phyloP scores from a whole-genome alignment of 2,797 vertebrate species.

The Melanotaenia trifasciata region DNA sequence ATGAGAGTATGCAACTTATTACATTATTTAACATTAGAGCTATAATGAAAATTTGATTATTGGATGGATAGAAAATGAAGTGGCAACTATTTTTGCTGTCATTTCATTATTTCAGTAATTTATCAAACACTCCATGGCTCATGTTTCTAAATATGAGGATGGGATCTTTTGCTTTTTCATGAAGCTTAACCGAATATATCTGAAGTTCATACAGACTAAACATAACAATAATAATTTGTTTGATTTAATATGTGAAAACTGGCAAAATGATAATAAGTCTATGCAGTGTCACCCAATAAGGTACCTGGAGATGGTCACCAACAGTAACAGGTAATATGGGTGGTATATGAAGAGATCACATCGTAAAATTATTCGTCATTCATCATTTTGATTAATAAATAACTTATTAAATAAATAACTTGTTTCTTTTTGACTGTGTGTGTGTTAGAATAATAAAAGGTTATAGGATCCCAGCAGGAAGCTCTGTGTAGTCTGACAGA shows the following conservation, averaged over 20 bases:
- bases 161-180: not conserved
- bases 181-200: not conserved
- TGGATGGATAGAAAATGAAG: conserved; percentile 12
- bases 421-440: conserved; percentile 28
- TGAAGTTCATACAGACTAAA: not conserved
- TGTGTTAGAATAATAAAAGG: conserved; percentile 52
- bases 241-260: not conserved
- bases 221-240: not conserved
- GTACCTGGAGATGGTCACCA: not conserved
- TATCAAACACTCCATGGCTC: not conserved
- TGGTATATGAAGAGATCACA: not conserved
- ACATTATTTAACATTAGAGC: conserved; percentile 4
- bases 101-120: conserved; percentile 9
- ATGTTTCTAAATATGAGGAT: not conserved
- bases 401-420: not conserved
- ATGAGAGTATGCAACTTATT: conserved; percentile 1
- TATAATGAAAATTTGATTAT: not conserved
- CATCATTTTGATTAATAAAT: not conserved
- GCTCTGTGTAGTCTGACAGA: conserved; percentile 34
- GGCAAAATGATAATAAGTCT: not conserved
- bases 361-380: conserved; percentile 1
- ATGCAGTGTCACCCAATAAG: not conserved
- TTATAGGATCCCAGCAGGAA: conserved; percentile 53
- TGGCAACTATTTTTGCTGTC: conserved; percentile 11
- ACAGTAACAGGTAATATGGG: not conserved